These are phyloP conservation scores for Calosoma granatense DNA, from an alignment of 1,140 invertebrate species.

Conservation along the genomic window DNA sequence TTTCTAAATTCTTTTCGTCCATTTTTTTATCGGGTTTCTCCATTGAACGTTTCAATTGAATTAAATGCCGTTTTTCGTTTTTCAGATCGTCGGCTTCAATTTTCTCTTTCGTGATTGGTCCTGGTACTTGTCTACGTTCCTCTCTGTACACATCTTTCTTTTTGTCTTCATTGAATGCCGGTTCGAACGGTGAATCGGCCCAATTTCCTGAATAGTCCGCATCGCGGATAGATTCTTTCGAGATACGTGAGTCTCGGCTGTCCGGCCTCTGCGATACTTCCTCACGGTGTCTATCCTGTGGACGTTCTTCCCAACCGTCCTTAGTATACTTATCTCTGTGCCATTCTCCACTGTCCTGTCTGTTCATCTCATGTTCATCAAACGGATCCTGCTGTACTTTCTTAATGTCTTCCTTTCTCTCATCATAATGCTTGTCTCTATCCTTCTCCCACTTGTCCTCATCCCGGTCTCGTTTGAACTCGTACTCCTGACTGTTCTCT, in stretches of 20 bases:
- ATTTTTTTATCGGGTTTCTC: constrained; percentile 32
- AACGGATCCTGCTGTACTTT: constrained; percentile 15
- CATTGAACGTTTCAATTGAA: constrained; percentile 39
- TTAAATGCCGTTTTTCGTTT: constrained; percentile 43
- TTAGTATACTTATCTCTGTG: constrained; percentile 15
- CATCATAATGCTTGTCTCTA: constrained; percentile 21
- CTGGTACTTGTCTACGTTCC: constrained; percentile 36
- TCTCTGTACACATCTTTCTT: constrained; percentile 33
- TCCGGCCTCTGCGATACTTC: constrained; percentile 46
- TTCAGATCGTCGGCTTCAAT: constrained; percentile 48
- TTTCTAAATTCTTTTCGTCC: constrained; percentile 31
- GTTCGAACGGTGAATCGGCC: constrained; percentile 32
- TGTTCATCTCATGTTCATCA: constrained; percentile 10
- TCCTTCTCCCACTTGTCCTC: constrained; percentile 15
- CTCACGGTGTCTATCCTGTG: constrained; percentile 21
- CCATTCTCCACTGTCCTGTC: constrained; percentile 15
- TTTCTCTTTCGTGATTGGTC: constrained; percentile 51
- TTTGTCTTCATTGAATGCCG: constrained; percentile 37
- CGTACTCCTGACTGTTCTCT: constrained; percentile 23
- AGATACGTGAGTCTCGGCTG: constrained; percentile 44
- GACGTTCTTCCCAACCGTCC: constrained; percentile 17
- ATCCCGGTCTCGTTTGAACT: constrained; percentile 13
- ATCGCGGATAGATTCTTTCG: constrained; percentile 36
- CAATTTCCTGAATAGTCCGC: constrained; percentile 22
- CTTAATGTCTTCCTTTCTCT: constrained; percentile 17